These are phyloP conservation scores for Campylorhamphus procurvoides DNA, from an alignment of 2,113 vertebrate genomes.

Conservation along the genomic window DNA sequence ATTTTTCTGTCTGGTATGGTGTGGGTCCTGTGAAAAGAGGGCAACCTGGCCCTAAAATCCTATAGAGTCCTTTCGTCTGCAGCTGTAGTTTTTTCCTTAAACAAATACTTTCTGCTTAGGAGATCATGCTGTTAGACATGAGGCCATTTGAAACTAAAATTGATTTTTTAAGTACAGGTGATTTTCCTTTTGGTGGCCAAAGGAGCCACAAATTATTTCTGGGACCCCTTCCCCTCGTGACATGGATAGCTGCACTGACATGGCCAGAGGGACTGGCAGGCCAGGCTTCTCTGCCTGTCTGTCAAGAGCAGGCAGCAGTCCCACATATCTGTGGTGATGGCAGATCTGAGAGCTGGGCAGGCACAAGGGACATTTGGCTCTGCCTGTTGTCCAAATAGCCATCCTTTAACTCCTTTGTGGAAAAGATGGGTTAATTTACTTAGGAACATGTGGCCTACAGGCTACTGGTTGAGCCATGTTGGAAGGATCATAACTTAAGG, in stretches of 20 bases:
- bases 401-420: background rate
- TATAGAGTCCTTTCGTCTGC: background rate
- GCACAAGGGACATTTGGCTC: background rate
- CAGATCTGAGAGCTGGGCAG: background rate
- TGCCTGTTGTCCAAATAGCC: background rate
- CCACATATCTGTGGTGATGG: accelerated
- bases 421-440: background rate
- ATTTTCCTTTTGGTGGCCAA: background rate
- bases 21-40: background rate
- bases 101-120: background rate
- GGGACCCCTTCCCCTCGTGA: background rate
- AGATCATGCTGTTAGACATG: background rate
- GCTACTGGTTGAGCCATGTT: background rate
- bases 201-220: background rate
- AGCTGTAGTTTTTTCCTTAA: background rate
- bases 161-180: background rate
- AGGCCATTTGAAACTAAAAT: background rate
- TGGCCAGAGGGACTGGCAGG: background rate
- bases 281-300: background rate
- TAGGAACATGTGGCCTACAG: background rate
- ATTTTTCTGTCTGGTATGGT: background rate
- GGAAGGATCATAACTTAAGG: background rate
- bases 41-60: background rate
- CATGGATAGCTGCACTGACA: background rate
- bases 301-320: background rate